Conservation (phyloP, 2,888 invertebrate species). For the Imbricaverruca yamaguchii region DNA sequence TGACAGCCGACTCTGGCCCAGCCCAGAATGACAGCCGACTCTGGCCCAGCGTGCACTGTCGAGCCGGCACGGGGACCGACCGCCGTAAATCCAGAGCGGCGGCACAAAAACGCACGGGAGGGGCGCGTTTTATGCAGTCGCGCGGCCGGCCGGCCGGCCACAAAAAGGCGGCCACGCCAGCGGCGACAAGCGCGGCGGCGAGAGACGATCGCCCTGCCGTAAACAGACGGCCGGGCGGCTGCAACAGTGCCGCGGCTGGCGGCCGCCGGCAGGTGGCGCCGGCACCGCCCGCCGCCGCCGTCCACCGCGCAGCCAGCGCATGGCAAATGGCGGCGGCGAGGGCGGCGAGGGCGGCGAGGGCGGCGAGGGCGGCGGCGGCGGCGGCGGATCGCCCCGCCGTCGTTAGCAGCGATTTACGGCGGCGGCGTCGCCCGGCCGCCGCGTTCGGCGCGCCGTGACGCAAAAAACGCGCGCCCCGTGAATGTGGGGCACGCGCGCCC, state of each 20-base stretch:
- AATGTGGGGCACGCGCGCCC: background rate
- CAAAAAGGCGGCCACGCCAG: background rate
- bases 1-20: too few relatives aligned
- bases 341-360: background rate
- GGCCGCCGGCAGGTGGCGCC: too few relatives aligned
- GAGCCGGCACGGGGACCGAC: too few relatives aligned
- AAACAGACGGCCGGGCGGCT: too few relatives aligned
- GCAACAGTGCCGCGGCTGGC: too few relatives aligned
- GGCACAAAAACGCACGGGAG: background rate
- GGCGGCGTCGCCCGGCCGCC: background rate
- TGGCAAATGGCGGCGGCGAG: background rate
- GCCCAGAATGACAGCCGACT: too few relatives aligned
- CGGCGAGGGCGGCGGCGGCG: background rate
- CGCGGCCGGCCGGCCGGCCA: too few relatives aligned
- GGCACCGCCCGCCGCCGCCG: too few relatives aligned
- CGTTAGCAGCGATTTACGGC: slow-evolving; percentile 1
- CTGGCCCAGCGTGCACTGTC: too few relatives aligned
- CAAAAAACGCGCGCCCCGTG: background rate
- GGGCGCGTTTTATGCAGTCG: too few relatives aligned
- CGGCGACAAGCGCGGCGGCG: background rate
- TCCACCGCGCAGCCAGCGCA: too few relatives aligned
- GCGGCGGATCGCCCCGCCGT: background rate
- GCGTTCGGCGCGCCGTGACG: background rate
- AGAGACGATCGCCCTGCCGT: too few relatives aligned
- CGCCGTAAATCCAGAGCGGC: slow-evolving; percentile 6